Evolutionary conservation across 2,888 invertebrate species (phyloP), one percentile per base, ranked within the genome.

Genomic region (Hedychridium roseum): DNA sequence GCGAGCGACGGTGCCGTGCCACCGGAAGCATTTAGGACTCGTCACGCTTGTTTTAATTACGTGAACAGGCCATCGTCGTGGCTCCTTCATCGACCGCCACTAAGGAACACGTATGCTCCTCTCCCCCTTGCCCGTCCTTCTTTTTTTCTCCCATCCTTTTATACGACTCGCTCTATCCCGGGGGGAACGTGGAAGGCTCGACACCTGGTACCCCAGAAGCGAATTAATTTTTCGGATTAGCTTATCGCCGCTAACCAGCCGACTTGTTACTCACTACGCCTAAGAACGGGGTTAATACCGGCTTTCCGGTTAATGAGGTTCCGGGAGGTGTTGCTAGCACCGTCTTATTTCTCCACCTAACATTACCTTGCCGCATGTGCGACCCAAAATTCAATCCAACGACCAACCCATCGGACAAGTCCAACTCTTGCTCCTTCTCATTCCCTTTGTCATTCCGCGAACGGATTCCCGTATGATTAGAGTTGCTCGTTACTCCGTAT

Each of bases 161-260:
- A 9, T 16, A 32, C 20, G n/a, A 42, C 45, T 38, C 31, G 18
- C 21, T 17, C 18, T 28, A 47, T 31, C 50, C 49, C 51, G n/a
- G n/a, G n/a, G n/a, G n/a, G n/a, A n/a, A n/a, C n/a, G 49, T 36
- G 43, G 12, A 63, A 47, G 56, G 50, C 66, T 68, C 62, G 66
- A 70, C 75, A 74, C 73, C 71, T 73, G 74, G 71, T 68, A 60
- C 53, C 47, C 53, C 60, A 54, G 59, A 60, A 59, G 61, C 63
- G 76, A 78, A 78, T 78, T 76, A 71, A 73, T 78, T 77, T 76
- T 72, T 74, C 58, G 74, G 78, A 77, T 78, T 74, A 78, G 70
- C 66, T 75, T 71, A 75, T 76, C 74, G 70, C 60, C 58, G 49
- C 50, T 56, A 32, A 43, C 28, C 60, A 53, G 57, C 59, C 60